Evolutionary conservation across 2,113 vertebrate species (phyloP).

Genomic region (Cyprinus carpio): DNA sequence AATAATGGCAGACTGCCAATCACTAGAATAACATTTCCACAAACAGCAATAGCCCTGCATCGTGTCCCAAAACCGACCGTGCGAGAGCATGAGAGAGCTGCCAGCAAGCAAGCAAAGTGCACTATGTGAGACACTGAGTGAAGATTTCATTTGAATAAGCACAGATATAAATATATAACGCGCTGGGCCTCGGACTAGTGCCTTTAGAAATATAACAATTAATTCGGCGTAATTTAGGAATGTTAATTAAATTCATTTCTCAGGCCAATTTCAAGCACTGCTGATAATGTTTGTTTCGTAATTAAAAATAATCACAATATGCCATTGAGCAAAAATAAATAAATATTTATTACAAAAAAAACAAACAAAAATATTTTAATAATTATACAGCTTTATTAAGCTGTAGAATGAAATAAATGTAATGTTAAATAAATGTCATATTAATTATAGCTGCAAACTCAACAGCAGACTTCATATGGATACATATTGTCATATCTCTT

Average conservation of each 20-base stretch:
- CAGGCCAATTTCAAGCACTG: slow-evolving; percentile 26
- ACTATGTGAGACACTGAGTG: slow-evolving; percentile 3
- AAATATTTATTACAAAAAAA: neutral
- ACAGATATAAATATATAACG: slow-evolving; percentile 28
- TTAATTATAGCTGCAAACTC: neutral
- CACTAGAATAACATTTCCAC: slow-evolving; percentile 51
- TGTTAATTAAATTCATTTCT: slow-evolving; percentile 5
- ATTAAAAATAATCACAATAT: slow-evolving; percentile 11
- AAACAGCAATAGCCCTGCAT: slow-evolving; percentile 39
- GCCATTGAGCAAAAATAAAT: neutral
- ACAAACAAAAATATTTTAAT: neutral
- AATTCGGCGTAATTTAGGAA: neutral
- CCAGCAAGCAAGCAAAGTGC: slow-evolving; percentile 48
- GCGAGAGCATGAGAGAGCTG: slow-evolving; percentile 42
- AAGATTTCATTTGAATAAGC: slow-evolving; percentile 37
- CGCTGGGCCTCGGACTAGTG: neutral
- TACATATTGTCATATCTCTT: slow-evolving; percentile 5
- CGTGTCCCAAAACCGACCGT: slow-evolving; percentile 41
- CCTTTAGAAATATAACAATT: slow-evolving; percentile 20
- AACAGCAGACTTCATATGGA: neutral
- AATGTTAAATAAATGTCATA: neutral
- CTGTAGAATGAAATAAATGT: neutral
- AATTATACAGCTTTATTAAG: neutral
- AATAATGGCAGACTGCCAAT: slow-evolving; percentile 55
- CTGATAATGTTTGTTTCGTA: neutral